Percentiles rank a stretch among this genome's conserved stretches.
Conservation (phyloP, 2,888 invertebrate genomes). For the Rotaria socialis region DNA sequence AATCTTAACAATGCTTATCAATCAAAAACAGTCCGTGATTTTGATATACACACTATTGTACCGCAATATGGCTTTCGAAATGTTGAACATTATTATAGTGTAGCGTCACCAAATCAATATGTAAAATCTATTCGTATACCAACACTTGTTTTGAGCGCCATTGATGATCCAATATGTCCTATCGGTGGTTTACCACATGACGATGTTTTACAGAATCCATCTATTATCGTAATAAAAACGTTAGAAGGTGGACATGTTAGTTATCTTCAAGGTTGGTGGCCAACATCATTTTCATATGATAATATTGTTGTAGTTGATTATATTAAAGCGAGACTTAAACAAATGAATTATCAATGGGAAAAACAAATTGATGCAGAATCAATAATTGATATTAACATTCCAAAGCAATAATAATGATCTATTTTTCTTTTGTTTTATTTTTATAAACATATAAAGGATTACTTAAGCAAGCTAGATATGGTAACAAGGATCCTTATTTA, state of each 20-base stretch:
- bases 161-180: constrained; percentile 45
- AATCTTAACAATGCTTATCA: background rate
- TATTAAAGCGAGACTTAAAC: background rate
- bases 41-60: constrained; percentile 38
- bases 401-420: background rate
- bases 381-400: background rate
- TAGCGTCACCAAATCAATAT: constrained; percentile 36
- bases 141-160: constrained; percentile 44
- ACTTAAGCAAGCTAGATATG: too few relatives aligned
- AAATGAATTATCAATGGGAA: background rate
- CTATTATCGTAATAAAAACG: constrained; percentile 37
- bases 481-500: too few relatives aligned
- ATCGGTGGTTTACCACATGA: constrained; percentile 40
- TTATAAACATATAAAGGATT: background rate
- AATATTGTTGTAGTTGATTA: background rate
- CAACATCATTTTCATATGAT: constrained; percentile 11
- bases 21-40: constrained; percentile 41
- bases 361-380: background rate
- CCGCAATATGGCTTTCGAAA: constrained; percentile 42
- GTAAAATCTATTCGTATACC: constrained; percentile 41
- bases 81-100: constrained; percentile 43
- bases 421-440: background rate
- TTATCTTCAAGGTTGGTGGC: constrained; percentile 43
- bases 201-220: constrained; percentile 42
- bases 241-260: constrained; percentile 45